phyloP scores from a whole-genome alignment of 1,140 invertebrate species.

The Formica selysi region DNA sequence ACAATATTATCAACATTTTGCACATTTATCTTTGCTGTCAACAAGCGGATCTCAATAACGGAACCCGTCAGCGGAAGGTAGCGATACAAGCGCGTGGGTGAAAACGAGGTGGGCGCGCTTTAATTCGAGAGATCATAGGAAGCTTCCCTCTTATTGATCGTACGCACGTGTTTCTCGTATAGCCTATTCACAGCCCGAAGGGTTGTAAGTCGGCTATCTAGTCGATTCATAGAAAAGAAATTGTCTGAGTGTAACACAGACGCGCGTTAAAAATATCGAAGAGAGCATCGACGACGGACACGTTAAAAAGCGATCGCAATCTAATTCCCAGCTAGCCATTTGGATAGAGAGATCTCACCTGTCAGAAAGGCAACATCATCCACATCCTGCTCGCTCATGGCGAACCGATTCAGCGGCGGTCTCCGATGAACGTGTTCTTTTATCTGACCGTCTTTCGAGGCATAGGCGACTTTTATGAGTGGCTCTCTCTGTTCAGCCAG shows the following conservation, averaged over 20 bases:
- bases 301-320: background rate
- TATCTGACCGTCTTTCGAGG: slow-evolving; percentile 85
- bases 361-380: slow-evolving; percentile 97
- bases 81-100: slow-evolving; percentile 38
- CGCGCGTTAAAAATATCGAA: background rate
- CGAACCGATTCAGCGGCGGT: slow-evolving; percentile 83
- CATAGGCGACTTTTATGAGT: slow-evolving; percentile 87
- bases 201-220: slow-evolving; percentile 82
- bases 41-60: background rate
- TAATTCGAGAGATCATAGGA: slow-evolving; percentile 80
- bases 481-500: slow-evolving; percentile 85
- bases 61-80: background rate
- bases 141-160: slow-evolving; percentile 83
- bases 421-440: slow-evolving; percentile 86
- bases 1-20: background rate
- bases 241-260: background rate
- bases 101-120: slow-evolving; percentile 64
- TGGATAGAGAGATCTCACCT: slow-evolving; percentile 87
- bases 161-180: slow-evolving; percentile 80
- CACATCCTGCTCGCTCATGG: slow-evolving; percentile 95
- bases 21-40: background rate
- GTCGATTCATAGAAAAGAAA: slow-evolving; percentile 70
- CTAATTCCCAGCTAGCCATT: background rate
- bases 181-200: slow-evolving; percentile 71
- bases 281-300: background rate